Base-by-base conservation (phyloP, 92 coral and sea anemone species). In the Micromussa lordhowensis region DNA sequence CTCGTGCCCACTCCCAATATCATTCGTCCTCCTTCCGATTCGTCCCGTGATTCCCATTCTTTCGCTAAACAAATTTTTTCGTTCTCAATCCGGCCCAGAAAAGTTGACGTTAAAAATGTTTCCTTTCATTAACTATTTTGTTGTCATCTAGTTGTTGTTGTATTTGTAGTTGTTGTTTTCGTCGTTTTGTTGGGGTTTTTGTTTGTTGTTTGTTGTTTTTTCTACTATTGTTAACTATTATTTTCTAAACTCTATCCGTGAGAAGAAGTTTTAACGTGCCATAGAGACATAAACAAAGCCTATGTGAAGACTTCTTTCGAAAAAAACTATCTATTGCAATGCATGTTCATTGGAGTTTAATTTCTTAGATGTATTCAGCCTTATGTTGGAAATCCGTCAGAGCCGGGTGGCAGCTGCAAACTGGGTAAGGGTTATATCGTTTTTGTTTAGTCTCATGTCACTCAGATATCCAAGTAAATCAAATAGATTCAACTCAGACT, bases 301-400 rank as follows among this genome's bases (percentile, higher is more conserved):
- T 19, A 13, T 63, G n/a, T 63, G 24, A 17, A 8, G 22, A 58
- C 64, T 18, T 58, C 19, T 58, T 1, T 58, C 9, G 51, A 44
- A 44, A 44, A 61, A 22, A 22, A 24, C 14, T 26, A 9, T 24
- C 2, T 2, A 22, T 18, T 30, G 29, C 71, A 11, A 28, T 66
- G 2, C 29, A 12, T 28, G 12, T 66, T 66, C 31, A 64, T 12
- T 64, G 14, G 15, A 64, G 69, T 64, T n/a, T 64, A 8, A 28
- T 66, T 66, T 53, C 75, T 59, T 82, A 97, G 99, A 49, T 97
- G 99, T 53, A 80, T 69, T 68, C 87, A 86, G 55, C 93, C 98
- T 15, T 97, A 93, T 70, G 93, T 94, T 36, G 98, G 99, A 3
- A 84, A 97, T 79, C 99, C 99, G 1, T 83, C 86, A 26, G 93